Conservation (phyloP, 2,113 vertebrate genomes). For the Ochotona curzoniae region DNA sequence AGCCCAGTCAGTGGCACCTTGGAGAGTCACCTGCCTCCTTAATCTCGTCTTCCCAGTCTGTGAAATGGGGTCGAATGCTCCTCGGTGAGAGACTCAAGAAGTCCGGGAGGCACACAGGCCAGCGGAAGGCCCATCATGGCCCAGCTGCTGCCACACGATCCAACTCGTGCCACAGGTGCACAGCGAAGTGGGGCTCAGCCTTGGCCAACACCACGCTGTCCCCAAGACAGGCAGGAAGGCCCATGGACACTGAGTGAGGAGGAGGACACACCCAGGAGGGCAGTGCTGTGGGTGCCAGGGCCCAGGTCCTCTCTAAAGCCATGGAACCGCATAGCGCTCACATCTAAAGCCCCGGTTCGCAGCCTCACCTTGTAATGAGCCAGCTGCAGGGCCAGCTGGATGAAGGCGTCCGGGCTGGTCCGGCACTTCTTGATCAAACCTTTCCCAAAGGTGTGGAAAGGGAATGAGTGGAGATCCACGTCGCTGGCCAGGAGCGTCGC, state of each 20-base stretch:
- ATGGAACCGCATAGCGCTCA: accelerated
- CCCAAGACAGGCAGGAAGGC: too few relatives aligned
- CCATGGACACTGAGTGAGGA: background rate
- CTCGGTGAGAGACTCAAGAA: accelerated
- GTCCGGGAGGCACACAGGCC: accelerated
- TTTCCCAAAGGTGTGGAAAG: constrained; percentile 93
- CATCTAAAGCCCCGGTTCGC: accelerated
- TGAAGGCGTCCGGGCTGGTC: constrained; percentile 96
- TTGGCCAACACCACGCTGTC: background rate
- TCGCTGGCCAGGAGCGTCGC: constrained; percentile 91
- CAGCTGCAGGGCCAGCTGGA: constrained; percentile 96
- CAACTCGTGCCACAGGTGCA: accelerated
- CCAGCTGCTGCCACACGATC: accelerated
- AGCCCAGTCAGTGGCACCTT: background rate
- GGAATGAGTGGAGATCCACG: constrained; percentile 93
- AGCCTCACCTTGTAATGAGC: constrained; percentile 93
- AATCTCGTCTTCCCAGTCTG: background rate
- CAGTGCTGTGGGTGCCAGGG: background rate
- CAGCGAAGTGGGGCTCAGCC: accelerated
- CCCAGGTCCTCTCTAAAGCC: background rate
- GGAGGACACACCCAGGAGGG: accelerated
- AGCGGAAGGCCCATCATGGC: background rate
- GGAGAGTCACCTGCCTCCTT: too few relatives aligned
- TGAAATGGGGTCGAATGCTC: background rate
- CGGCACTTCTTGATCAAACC: constrained; percentile 95